Percentiles rank a stretch among this genome's conserved stretches.
These are phyloP conservation scores for Oryzaephilus surinamensis DNA, from an alignment of 1,140 invertebrate species.

Conservation along the genomic window DNA sequence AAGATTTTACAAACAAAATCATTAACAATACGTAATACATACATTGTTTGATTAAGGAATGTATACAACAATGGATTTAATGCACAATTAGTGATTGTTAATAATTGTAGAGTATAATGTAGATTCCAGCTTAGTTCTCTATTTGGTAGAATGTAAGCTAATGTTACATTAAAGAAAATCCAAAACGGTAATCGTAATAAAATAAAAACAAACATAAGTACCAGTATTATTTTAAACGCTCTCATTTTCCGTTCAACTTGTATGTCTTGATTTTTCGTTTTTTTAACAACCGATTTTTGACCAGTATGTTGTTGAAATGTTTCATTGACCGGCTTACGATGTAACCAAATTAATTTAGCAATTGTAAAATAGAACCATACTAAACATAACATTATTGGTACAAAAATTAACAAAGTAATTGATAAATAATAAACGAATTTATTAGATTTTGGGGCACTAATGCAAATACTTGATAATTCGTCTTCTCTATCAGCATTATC, in stretches of 20 bases:
- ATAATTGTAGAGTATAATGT: conserved; percentile 36
- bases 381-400: conserved; percentile 41
- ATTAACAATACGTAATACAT: conserved; percentile 12
- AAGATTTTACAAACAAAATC: conserved; percentile 24
- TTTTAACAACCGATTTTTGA: conserved; percentile 12
- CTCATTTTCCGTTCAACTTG: conserved; percentile 39
- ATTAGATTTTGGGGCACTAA: conserved; percentile 27
- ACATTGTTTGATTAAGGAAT: conserved; percentile 41
- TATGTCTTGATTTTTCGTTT: conserved; percentile 16
- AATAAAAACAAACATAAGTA: conserved; percentile 42
- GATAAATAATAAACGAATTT: conserved; percentile 33
- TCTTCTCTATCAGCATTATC: conserved; percentile 12
- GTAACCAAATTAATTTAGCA: conserved; percentile 40
- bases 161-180: conserved; percentile 39
- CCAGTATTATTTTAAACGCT: conserved; percentile 43
- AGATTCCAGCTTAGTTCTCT: conserved; percentile 34
- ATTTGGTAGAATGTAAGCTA: conserved; percentile 28
- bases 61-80: conserved; percentile 47
- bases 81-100: conserved; percentile 40
- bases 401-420: conserved; percentile 41
- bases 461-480: conserved; percentile 22
- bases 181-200: conserved; percentile 42
- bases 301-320: conserved; percentile 15
- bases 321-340: conserved; percentile 25
- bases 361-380: conserved; percentile 42